A percentile compares a stretch with the other conserved stretches of the same genome.
These are phyloP conservation scores for Mastigias papua DNA, from an alignment of 30 jellyfish, hydroid and myxozoan genomes.

Conservation along the genomic window DNA sequence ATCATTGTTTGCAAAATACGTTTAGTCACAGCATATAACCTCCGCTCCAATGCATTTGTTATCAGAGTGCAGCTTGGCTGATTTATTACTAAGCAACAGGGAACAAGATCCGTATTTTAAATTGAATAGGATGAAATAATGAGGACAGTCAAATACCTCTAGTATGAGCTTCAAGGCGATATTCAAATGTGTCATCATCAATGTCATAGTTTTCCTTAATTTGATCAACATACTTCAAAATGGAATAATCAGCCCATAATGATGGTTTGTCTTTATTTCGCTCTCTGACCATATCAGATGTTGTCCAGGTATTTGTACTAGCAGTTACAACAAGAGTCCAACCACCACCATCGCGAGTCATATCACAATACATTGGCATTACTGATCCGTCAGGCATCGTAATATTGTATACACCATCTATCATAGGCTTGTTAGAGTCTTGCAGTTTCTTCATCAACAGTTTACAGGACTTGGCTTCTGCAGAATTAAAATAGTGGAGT, in stretches of 20 bases:
- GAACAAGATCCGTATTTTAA: no score
- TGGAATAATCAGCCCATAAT: slow-evolving; percentile 77
- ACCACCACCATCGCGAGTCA: slow-evolving; percentile 98
- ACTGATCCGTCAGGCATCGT: slow-evolving; percentile 42
- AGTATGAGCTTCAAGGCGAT: slow-evolving; percentile 86
- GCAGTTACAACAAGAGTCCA: slow-evolving; percentile 95
- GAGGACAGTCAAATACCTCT: slow-evolving; percentile 69
- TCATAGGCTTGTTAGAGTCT: slow-evolving; percentile 24
- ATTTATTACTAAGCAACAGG: no score
- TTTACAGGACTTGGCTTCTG: slow-evolving; percentile 87
- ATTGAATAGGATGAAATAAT: no score
- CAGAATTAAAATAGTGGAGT: background rate
- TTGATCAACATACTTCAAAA: slow-evolving; percentile 76
- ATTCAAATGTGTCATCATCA: slow-evolving; percentile 55
- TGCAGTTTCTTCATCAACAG: slow-evolving; percentile 48
- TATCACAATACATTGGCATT: slow-evolving; percentile 88
- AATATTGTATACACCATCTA: slow-evolving; percentile 79
- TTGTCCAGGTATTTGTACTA: slow-evolving; percentile 81
- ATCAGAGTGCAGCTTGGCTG: no score
- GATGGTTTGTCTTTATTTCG: slow-evolving; percentile 76
- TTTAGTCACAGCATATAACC: no score
- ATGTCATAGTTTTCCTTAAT: slow-evolving; percentile 77
- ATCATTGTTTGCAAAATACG: no score
- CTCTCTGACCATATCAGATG: slow-evolving; percentile 67
- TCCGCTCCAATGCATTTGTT: no score